These are phyloP conservation scores for Tetanocera ferruginea DNA, from an alignment of 2,888 invertebrate species.

Conservation along the genomic window DNA sequence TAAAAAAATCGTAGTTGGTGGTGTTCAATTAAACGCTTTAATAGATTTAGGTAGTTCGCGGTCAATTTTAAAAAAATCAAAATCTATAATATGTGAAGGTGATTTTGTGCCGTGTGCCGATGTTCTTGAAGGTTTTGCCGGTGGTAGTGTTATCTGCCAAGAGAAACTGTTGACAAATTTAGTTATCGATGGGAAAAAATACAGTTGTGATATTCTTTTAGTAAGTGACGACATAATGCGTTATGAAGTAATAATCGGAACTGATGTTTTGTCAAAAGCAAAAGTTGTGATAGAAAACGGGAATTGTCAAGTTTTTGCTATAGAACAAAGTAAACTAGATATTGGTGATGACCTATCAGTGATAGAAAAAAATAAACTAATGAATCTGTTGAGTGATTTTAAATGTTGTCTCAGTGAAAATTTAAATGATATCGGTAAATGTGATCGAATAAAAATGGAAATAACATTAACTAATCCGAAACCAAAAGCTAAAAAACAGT, in stretches of 20 bases:
- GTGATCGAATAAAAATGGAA: constrained; percentile 37
- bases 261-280: constrained; percentile 33
- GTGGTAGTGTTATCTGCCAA: constrained; percentile 25
- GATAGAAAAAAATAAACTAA: constrained; percentile 7
- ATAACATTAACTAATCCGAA: constrained; percentile 28
- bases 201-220: constrained; percentile 21
- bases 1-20: too few species aligned
- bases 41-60: constrained; percentile 39
- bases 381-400: constrained; percentile 18
- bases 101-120: constrained; percentile 6
- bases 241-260: constrained; percentile 36
- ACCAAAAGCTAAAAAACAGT: constrained; percentile 33
- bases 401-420: constrained; percentile 35
- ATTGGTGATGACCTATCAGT: neutral
- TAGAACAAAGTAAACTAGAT: neutral
- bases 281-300: constrained; percentile 40
- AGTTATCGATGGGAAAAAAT: constrained; percentile 24
- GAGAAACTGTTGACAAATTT: constrained; percentile 2
- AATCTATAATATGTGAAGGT: neutral
- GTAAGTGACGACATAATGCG: constrained; percentile 26
- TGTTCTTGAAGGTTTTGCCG: constrained; percentile 31
- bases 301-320: constrained; percentile 17
- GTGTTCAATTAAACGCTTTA: constrained; percentile 1
- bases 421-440: constrained; percentile 37
- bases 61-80: constrained; percentile 12